These are phyloP conservation scores for Nothobranchius kuhntae DNA, from an alignment of 2,113 vertebrate species.

Conservation along the genomic window DNA sequence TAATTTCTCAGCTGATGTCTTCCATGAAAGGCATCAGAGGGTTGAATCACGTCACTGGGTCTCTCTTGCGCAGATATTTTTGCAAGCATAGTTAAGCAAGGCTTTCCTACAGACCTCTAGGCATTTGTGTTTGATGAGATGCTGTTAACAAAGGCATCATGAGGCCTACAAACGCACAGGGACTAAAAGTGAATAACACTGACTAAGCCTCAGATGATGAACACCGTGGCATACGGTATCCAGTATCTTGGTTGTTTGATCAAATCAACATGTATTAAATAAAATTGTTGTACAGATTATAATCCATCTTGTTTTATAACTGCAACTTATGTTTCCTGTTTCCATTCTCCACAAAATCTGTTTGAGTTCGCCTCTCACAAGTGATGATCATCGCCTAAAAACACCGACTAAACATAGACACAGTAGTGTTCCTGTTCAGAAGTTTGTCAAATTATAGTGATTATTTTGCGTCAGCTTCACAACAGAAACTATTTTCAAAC, in stretches of 20 bases:
- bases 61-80: slow-evolving; percentile 63
- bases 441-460: background rate
- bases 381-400: slow-evolving; percentile 20
- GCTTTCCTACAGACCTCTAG: slow-evolving; percentile 67
- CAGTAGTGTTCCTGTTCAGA: slow-evolving; percentile 1
- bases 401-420: slow-evolving; percentile 11
- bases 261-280: slow-evolving; percentile 10
- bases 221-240: background rate
- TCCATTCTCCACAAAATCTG: slow-evolving; percentile 21
- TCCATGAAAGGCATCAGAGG: slow-evolving; percentile 72
- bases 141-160: slow-evolving; percentile 65
- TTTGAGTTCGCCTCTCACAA: slow-evolving; percentile 16
- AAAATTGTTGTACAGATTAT: slow-evolving; percentile 7
- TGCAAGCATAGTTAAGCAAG: slow-evolving; percentile 67
- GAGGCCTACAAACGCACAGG: slow-evolving; percentile 42
- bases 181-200: slow-evolving; percentile 40
- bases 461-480: background rate
- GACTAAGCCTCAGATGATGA: slow-evolving; percentile 23
- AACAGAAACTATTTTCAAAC: background rate
- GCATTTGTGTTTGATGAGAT: slow-evolving; percentile 71
- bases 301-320: slow-evolving; percentile 57
- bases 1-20: slow-evolving; percentile 80
- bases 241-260: slow-evolving; percentile 12
- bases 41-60: slow-evolving; percentile 63
- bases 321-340: slow-evolving; percentile 51